Base-by-base conservation (phyloP, 2,888 invertebrate genomes). In the Dicycla oo region DNA sequence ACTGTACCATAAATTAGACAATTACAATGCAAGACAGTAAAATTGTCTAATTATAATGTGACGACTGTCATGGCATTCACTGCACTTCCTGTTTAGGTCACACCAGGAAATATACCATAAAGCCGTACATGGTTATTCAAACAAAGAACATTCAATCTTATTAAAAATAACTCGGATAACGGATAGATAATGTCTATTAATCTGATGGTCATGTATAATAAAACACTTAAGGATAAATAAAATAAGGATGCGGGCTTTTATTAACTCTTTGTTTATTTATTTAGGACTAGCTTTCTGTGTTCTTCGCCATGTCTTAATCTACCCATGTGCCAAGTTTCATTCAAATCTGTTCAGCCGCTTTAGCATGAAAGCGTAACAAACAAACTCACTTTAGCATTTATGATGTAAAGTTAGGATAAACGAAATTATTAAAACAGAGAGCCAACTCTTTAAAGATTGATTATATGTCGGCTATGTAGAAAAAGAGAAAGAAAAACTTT, bases 21-120 rank as follows among this genome's bases (percentile, higher is more conserved):
- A 83, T 85, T 84, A 71, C 83, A 58, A 84, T 84, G 78, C 86
- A 23, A 47, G 65, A 64, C 73, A 67, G 77, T 69, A 78, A 77
- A 61, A 81, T 73, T 69, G 63, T 80, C 62, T 73, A n/a, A n/a
- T n/a, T n/a, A n/a, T n/a, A n/a, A 82, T 67, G 60, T 75, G 78
- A 78, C 69, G 56, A 71, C 57, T 65, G 54, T 49, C 56, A 40
- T 61, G 60, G 66, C 63, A 83, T 83, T 83, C 74, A 54, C 51
- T 81, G 78, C 84, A 81, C 76, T 84, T 83, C 83, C 83, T 81
- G 45, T 47, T 60, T 47, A 11, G 60, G 45, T 34, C 75, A 66
- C 30, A 83, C 60, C 40, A 83, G 86, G 84, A 86, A 86, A 81
- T 70, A 68, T 49, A 38, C 20, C 53, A 73, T 74, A 68, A 68